Evolutionary conservation across 2,888 invertebrate genomes (phyloP).

Genomic region (Calameuta filiformis): DNA sequence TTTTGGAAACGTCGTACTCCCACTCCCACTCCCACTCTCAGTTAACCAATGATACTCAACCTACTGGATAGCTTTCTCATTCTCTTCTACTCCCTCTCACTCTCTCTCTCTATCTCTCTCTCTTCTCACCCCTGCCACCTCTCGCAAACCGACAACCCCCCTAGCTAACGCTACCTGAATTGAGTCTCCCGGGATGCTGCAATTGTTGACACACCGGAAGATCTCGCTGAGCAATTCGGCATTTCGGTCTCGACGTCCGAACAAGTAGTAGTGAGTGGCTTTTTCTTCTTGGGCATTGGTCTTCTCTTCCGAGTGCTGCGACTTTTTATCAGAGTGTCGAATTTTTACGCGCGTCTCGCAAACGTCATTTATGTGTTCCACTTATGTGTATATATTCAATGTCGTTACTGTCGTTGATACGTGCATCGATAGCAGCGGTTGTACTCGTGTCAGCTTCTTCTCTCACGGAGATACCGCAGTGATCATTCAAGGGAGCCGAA

Average conservation of each 20-base stretch:
- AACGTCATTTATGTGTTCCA: too few species aligned
- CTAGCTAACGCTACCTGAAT: slow-evolving; percentile 39
- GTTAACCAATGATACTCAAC: too few species aligned
- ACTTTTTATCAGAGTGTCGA: too few species aligned
- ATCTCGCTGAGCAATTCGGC: slow-evolving; percentile 36
- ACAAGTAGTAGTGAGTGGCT: slow-evolving; percentile 28
- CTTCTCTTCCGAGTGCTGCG: too few species aligned
- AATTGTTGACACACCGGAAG: slow-evolving; percentile 56
- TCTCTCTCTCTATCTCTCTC: slow-evolving; percentile 15
- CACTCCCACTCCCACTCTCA: slow-evolving; percentile 25
- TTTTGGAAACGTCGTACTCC: slow-evolving; percentile 13
- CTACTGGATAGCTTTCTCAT: slow-evolving; percentile 3
- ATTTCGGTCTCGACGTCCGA: slow-evolving; percentile 44
- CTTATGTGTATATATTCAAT: too few species aligned
- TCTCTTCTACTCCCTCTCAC: slow-evolving; percentile 9
- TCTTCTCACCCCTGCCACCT: slow-evolving; percentile 8
- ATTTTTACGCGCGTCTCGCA: too few species aligned
- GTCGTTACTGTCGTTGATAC: too few species aligned
- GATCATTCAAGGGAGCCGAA: background rate
- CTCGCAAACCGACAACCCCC: slow-evolving; percentile 17
- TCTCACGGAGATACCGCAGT: background rate
- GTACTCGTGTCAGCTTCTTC: too few species aligned
- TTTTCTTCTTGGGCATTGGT: too few species aligned
- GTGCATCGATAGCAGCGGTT: too few species aligned
- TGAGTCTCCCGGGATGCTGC: slow-evolving; percentile 54